phyloP scores from a whole-genome alignment of 2,113 vertebrate genomes.

The Ahaetulla prasina region DNA sequence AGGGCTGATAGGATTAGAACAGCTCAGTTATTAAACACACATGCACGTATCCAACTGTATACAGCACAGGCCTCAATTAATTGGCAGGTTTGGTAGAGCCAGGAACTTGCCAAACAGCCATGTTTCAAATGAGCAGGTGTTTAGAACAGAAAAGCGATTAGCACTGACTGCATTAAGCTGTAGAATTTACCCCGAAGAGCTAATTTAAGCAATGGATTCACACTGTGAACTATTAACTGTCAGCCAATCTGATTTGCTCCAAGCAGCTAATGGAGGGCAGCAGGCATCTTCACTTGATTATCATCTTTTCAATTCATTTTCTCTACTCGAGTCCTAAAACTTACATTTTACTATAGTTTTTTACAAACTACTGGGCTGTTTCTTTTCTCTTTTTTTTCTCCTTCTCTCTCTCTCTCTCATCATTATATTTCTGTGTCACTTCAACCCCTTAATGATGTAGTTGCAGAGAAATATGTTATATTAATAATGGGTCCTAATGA shows the following conservation, averaged over 20 bases:
- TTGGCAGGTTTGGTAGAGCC: background rate
- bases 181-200: background rate
- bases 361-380: background rate
- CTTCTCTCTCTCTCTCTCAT: background rate
- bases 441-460: background rate
- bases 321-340: background rate
- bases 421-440: background rate
- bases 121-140: slow-evolving; percentile 20
- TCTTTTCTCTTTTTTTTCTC: background rate
- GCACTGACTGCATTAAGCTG: background rate
- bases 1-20: background rate
- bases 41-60: background rate
- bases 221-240: background rate
- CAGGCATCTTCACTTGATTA: background rate
- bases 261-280: background rate
- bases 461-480: background rate
- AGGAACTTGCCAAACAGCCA: background rate
- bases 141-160: slow-evolving; percentile 3
- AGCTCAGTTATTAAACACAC: background rate
- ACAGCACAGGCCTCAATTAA: background rate
- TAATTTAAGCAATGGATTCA: slow-evolving; percentile 15
- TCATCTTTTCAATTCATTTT: background rate
- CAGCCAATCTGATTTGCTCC: background rate
- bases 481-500: background rate
- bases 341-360: background rate